A percentile compares a stretch with the other conserved stretches of the same genome.
Conservation (phyloP, 2,113 vertebrate species). For the Hydropotes inermis region DNA sequence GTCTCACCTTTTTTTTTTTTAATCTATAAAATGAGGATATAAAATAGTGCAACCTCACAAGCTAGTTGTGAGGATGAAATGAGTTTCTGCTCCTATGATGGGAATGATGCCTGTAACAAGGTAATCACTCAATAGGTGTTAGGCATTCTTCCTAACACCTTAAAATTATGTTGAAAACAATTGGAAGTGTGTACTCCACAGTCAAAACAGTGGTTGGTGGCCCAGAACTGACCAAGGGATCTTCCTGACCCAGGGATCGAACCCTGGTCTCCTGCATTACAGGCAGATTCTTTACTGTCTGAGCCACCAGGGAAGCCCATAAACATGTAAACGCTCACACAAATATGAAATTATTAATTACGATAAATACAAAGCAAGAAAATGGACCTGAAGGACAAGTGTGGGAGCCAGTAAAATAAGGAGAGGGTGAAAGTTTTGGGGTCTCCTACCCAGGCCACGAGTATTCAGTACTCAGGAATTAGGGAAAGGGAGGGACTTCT, state of each 20-base stretch:
- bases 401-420: neutral
- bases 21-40: neutral
- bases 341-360: neutral
- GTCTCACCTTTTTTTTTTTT: neutral
- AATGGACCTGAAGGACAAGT: neutral
- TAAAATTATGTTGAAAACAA: neutral
- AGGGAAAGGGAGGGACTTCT: neutral
- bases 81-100: neutral
- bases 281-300: neutral
- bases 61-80: neutral
- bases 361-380: neutral
- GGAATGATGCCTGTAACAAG: neutral
- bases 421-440: neutral
- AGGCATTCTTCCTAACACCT: neutral
- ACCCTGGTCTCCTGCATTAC: neutral
- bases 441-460: rapidly evolving
- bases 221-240: neutral
- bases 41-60: neutral
- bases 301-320: neutral
- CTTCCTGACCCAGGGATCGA: neutral
- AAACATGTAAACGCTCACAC: neutral
- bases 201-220: neutral
- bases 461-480: neutral
- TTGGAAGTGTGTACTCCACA: neutral
- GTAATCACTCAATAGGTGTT: neutral